Evolutionary conservation across 2,113 vertebrate species (phyloP).

Genomic region (zebrafish (Danio rerio)): DNA sequence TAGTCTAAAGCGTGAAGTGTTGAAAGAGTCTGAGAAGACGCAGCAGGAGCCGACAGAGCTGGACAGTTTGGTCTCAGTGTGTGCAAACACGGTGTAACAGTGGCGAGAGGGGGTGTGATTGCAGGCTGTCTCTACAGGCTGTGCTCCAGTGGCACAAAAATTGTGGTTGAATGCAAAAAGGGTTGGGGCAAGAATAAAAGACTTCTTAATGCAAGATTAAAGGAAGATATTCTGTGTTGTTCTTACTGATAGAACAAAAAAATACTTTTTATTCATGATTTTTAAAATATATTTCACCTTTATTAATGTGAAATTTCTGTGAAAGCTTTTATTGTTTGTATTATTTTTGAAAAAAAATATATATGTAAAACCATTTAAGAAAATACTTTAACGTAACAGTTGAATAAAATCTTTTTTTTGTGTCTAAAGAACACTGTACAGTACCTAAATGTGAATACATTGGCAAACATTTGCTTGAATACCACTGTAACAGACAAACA

Average conservation of each 20-base stretch:
- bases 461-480: too few relatives aligned
- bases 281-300: too few relatives aligned
- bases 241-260: too few relatives aligned
- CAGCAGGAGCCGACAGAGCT: constrained; percentile 6
- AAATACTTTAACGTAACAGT: too few relatives aligned
- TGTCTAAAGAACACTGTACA: too few relatives aligned
- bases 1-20: not conserved
- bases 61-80: constrained; percentile 47
- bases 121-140: constrained; percentile 9
- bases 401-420: too few relatives aligned
- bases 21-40: not conserved
- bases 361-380: too few relatives aligned
- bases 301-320: too few relatives aligned
- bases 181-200: not conserved
- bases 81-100: constrained; percentile 23
- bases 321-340: too few relatives aligned
- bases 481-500: too few relatives aligned
- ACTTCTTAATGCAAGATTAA: not conserved
- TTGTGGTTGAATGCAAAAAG: not conserved
- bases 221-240: not conserved
- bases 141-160: constrained; percentile 1
- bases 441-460: too few relatives aligned
- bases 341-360: too few relatives aligned
- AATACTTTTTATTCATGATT: not conserved
- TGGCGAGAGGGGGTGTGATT: not conserved